Conservation (phyloP, 1,140 invertebrate genomes). For the Cotesia chilonis region DNA sequence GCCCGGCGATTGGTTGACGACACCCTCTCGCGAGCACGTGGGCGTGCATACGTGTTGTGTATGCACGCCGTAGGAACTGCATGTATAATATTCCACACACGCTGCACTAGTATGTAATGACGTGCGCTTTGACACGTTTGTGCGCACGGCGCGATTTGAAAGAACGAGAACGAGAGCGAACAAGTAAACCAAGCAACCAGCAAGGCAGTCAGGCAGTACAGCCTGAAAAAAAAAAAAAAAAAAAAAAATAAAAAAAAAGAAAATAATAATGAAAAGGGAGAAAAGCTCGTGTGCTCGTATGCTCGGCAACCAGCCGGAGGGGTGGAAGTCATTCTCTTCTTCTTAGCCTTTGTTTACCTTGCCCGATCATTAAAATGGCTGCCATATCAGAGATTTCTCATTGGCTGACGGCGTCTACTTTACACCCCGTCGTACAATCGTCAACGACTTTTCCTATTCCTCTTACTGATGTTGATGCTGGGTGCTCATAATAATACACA, state of each 20-base stretch:
- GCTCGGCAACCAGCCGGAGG: slow-evolving; percentile 45
- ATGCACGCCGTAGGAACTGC: slow-evolving; percentile 12
- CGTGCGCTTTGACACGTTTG: slow-evolving; percentile 32
- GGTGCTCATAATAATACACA: slow-evolving; percentile 30
- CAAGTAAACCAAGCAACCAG: slow-evolving; percentile 14
- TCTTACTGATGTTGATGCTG: slow-evolving; percentile 26
- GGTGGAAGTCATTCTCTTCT: slow-evolving; percentile 63
- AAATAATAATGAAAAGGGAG: slow-evolving; percentile 11
- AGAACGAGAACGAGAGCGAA: slow-evolving; percentile 25
- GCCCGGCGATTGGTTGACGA: slow-evolving; percentile 34
- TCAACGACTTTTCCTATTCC: too few species aligned
- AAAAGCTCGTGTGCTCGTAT: slow-evolving; percentile 8
- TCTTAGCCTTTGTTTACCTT: slow-evolving; percentile 64
- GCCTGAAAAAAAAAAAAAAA: slow-evolving; percentile 22
- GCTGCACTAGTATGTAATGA: slow-evolving; percentile 16
- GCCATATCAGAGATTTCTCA: slow-evolving; percentile 60
- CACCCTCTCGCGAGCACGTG: slow-evolving; percentile 33
- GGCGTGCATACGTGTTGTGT: slow-evolving; percentile 34
- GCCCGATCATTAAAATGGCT: slow-evolving; percentile 67
- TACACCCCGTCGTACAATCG: slow-evolving; percentile 5
- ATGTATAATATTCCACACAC: too few species aligned
- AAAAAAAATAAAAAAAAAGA: slow-evolving; percentile 28
- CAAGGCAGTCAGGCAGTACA: neutral
- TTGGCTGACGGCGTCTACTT: slow-evolving; percentile 48
- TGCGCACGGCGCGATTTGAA: slow-evolving; percentile 23